phyloP scores from a whole-genome alignment of 2,797 vertebrate genomes.

The Alosa sapidissima region DNA sequence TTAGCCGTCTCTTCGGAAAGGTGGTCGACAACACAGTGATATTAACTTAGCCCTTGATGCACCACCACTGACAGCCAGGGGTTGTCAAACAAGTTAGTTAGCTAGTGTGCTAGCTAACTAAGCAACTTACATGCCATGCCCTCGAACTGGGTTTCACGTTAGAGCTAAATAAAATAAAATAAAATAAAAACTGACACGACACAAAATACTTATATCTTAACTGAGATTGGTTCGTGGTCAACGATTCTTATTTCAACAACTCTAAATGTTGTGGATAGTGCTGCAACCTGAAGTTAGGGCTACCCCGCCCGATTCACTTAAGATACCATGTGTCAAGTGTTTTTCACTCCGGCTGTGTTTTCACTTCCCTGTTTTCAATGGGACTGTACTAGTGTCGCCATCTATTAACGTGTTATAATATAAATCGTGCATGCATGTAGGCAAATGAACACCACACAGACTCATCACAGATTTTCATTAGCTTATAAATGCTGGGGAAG shows the following conservation, averaged over 20 bases:
- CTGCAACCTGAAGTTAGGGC: not conserved
- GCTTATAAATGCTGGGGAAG: no score
- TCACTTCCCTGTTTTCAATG: not conserved
- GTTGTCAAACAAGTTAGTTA: not conserved
- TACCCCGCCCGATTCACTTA: not conserved
- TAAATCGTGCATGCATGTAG: not conserved
- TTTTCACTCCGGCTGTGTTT: not conserved
- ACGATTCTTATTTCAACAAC: not conserved
- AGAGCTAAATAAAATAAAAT: not conserved
- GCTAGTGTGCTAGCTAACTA: constrained; percentile 19
- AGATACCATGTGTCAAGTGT: not conserved
- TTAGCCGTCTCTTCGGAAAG: not conserved
- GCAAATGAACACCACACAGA: no score
- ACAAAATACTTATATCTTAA: not conserved
- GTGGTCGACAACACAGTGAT: not conserved
- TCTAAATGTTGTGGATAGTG: not conserved
- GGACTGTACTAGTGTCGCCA: not conserved
- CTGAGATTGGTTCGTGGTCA: not conserved
- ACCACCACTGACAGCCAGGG: not conserved
- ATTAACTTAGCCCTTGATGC: not conserved
- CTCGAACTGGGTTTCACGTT: not conserved
- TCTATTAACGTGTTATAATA: not conserved
- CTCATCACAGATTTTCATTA: no score
- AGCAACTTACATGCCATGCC: not conserved
- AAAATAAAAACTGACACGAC: not conserved